These are phyloP conservation scores for Cyanoramphus novaezelandiae DNA, from an alignment of 2,113 vertebrate genomes.

Conservation along the genomic window DNA sequence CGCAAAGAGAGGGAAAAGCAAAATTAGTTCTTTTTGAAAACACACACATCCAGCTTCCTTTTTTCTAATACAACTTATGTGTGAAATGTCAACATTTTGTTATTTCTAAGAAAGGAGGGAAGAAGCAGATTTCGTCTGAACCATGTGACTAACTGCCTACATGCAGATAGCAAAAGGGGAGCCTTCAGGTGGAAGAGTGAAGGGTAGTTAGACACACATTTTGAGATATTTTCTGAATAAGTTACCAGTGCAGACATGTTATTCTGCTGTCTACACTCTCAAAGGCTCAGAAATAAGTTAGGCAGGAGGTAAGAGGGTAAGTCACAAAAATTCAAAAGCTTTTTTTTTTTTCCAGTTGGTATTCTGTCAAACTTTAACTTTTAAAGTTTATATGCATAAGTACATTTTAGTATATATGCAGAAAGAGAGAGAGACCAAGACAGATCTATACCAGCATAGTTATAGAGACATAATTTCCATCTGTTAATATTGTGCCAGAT, in stretches of 20 bases:
- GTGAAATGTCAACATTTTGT: constrained; percentile 37
- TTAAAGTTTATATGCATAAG: background rate
- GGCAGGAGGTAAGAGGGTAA: background rate
- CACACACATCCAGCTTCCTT: background rate
- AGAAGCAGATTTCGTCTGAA: background rate
- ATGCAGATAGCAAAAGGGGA: background rate
- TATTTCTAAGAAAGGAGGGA: constrained; percentile 11
- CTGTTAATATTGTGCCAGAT: background rate
- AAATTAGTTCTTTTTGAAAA: constrained; percentile 17
- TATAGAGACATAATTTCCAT: background rate
- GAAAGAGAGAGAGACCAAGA: background rate
- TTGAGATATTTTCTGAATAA: background rate
- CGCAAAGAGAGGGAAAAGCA: constrained; percentile 22
- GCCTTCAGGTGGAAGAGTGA: background rate
- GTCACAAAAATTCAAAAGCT: background rate
- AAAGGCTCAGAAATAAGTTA: background rate
- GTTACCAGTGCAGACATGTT: background rate
- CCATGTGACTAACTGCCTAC: background rate
- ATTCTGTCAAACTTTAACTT: background rate
- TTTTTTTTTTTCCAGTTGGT: background rate
- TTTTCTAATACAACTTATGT: background rate
- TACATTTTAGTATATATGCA: background rate
- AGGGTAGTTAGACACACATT: background rate
- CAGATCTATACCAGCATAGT: background rate
- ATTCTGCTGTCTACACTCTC: background rate